phyloP scores from a whole-genome alignment of 2,113 vertebrate genomes.

The Chaetura pelagica region DNA sequence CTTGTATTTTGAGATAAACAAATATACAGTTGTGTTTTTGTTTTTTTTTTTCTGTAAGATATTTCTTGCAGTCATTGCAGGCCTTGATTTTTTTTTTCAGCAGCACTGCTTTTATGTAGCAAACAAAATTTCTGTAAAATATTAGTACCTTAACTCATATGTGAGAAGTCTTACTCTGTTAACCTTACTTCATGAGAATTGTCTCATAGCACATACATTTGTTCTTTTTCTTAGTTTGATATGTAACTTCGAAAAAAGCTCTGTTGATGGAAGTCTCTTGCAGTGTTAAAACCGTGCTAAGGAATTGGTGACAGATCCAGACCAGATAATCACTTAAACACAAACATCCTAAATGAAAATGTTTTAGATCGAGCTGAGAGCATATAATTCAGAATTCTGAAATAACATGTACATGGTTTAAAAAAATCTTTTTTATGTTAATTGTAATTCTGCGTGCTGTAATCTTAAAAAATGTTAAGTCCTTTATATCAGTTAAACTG shows the following conservation, averaged over 20 bases:
- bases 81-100: neutral
- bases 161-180: neutral
- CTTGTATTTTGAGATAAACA: neutral
- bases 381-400: neutral
- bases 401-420: neutral
- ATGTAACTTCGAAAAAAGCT: neutral
- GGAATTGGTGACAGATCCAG: neutral
- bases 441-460: neutral
- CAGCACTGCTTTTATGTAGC: neutral
- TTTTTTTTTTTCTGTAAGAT: neutral
- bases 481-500: neutral
- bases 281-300: neutral
- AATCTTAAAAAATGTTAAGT: neutral
- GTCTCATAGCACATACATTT: neutral
- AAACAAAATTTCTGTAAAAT: neutral
- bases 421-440: neutral
- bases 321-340: neutral
- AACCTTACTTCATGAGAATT: neutral
- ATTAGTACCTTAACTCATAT: neutral
- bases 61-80: neutral
- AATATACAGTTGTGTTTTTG: neutral
- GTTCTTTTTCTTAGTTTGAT: neutral
- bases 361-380: neutral
- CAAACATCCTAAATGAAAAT: neutral
- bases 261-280: slow-evolving; percentile 15